Evolutionary conservation across 2,888 invertebrate genomes (phyloP).

Genomic region (Pristionchus exspectatus): DNA sequence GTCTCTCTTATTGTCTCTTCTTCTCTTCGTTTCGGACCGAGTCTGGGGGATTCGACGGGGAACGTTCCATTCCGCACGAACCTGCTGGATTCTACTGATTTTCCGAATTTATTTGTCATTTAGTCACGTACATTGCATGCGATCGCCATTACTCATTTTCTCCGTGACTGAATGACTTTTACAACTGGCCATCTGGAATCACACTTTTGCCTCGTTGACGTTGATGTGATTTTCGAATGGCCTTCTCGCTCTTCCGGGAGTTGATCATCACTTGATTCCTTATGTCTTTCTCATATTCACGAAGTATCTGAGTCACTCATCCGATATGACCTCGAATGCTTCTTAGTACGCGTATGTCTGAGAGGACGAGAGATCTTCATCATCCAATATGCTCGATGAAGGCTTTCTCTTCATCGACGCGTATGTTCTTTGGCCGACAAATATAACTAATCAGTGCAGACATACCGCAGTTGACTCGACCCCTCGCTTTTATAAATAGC

Average conservation of each 20-base stretch:
- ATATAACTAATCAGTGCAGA: conserved; percentile 25
- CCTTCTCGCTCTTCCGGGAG: background rate
- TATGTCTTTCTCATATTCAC: background rate
- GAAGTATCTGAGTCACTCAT: background rate
- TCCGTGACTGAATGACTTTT: background rate
- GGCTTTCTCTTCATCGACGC: background rate
- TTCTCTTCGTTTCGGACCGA: background rate
- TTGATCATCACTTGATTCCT: background rate
- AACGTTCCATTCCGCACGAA: conserved; percentile 1
- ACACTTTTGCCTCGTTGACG: background rate
- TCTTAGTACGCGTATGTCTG: background rate
- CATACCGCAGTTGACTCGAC: background rate
- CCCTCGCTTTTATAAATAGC: conserved; percentile 35
- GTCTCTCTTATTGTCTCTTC: conserved; percentile 11
- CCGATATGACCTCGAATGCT: background rate
- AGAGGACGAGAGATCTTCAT: background rate
- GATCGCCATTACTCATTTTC: background rate
- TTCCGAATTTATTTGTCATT: no score
- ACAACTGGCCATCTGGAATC: conserved; percentile 27
- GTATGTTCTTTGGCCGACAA: background rate
- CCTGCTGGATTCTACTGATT: background rate
- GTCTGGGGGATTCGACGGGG: background rate
- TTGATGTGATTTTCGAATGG: background rate
- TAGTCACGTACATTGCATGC: background rate
- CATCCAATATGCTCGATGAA: background rate